Evolutionary conservation across 2,888 invertebrate genomes (phyloP).

Genomic region (Lydus trimaculatus): DNA sequence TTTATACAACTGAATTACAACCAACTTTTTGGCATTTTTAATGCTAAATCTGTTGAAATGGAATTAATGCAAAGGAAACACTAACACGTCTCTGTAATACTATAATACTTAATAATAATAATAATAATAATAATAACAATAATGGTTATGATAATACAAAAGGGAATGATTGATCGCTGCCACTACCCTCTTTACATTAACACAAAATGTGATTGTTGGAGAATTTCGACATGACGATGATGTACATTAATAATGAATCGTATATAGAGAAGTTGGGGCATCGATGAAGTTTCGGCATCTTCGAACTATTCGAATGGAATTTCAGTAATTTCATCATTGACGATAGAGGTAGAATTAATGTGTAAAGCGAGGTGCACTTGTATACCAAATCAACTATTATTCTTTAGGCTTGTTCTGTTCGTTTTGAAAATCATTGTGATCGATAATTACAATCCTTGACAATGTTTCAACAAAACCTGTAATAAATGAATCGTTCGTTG

Average conservation of each 20-base stretch:
- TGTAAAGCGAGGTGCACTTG: too few relatives aligned
- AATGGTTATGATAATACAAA: background rate
- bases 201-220: background rate
- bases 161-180: background rate
- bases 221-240: slow-evolving; percentile 2
- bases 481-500: background rate
- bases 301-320: too few relatives aligned
- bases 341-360: too few relatives aligned
- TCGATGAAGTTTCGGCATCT: background rate
- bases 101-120: background rate
- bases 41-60: background rate
- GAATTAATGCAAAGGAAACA: background rate
- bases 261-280: too few relatives aligned
- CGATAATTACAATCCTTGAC: background rate
- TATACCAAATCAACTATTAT: too few relatives aligned
- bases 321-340: too few relatives aligned
- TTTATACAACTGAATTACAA: background rate
- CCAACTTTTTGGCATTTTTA: background rate
- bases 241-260: background rate
- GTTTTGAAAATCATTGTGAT: background rate
- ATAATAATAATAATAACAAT: background rate
- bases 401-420: too few relatives aligned
- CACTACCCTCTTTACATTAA: background rate
- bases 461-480: background rate
- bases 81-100: background rate